These are phyloP conservation scores for Rafetus swinhoei DNA, from an alignment of 2,113 vertebrate species.

Conservation along the genomic window DNA sequence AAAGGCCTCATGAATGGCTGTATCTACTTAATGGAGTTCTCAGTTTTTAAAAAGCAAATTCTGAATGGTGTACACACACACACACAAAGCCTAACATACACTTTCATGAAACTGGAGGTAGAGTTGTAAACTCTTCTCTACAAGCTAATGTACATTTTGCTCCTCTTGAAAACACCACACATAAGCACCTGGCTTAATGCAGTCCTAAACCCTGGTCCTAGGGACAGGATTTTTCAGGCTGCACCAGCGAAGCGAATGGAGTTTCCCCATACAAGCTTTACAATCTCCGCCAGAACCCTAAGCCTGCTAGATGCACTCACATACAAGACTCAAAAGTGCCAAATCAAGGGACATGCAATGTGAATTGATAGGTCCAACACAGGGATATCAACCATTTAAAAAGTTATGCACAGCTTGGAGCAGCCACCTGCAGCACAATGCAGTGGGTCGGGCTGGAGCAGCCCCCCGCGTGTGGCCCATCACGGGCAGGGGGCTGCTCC, in stretches of 20 bases:
- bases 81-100: background rate
- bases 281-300: background rate
- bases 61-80: background rate
- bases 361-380: rapidly evolving
- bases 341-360: background rate
- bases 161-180: background rate
- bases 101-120: background rate
- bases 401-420: no score
- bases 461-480: no score
- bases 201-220: background rate
- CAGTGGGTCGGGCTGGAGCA: no score
- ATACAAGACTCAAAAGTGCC: background rate
- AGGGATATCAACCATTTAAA: no score
- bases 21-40: background rate
- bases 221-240: background rate
- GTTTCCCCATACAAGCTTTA: background rate
- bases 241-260: background rate
- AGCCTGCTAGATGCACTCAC: background rate
- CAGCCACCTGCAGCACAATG: no score
- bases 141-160: background rate
- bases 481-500: no score
- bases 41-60: background rate
- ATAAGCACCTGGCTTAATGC: background rate
- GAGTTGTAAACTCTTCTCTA: background rate
- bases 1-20: background rate